Evolutionary conservation across 2,888 invertebrate species (phyloP).

Genomic region (Petrolisthes manimaculis): DNA sequence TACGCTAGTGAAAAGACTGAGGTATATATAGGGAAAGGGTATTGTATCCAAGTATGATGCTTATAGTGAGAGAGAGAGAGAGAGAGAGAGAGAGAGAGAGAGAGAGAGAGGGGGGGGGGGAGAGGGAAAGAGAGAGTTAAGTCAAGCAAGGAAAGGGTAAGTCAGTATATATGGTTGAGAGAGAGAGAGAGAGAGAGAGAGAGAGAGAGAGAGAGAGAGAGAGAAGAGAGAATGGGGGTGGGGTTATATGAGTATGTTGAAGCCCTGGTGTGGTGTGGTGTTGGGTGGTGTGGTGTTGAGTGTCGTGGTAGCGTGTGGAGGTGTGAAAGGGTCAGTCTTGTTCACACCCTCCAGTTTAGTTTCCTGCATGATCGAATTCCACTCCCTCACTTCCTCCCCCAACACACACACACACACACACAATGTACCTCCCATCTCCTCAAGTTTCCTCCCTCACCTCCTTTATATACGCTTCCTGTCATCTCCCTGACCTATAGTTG

Average conservation of each 20-base stretch:
- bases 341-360: background rate
- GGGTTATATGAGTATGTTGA: background rate
- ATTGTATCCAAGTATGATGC: background rate
- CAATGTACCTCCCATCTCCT: too few species aligned
- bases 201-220: constrained; percentile 7
- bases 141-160: background rate
- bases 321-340: constrained; percentile 26
- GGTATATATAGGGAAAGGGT: background rate
- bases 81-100: constrained; percentile 22
- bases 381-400: background rate
- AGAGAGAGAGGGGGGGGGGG: constrained; percentile 7
- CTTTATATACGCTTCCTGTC: too few species aligned
- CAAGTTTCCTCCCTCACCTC: too few species aligned
- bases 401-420: too few species aligned
- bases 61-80: constrained; percentile 7
- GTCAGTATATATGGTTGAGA: background rate
- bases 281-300: constrained; percentile 5
- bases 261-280: background rate
- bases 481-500: too few species aligned
- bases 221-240: background rate
- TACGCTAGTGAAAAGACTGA: background rate
- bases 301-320: constrained; percentile 33
- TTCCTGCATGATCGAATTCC: background rate
- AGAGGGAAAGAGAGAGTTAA: background rate
- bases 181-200: constrained; percentile 21